Evolutionary conservation across 2,113 vertebrate species (phyloP).

Genomic region (Paramormyrops kingsleyae): DNA sequence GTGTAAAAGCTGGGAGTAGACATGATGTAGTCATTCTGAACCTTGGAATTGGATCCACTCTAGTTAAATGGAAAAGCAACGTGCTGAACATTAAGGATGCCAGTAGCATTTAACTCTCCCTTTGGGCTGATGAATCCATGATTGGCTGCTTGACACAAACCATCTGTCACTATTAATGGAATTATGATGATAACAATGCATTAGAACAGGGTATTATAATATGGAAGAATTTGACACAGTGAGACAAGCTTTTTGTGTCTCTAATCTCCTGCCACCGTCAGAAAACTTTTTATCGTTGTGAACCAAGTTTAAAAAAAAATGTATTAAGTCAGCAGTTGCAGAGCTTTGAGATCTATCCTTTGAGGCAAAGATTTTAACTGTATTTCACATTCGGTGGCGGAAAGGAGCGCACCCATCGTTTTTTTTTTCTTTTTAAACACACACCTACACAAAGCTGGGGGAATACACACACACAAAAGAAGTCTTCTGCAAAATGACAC

Average conservation of each 20-base stretch:
- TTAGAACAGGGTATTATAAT: background rate
- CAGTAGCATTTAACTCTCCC: background rate
- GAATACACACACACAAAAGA: slow-evolving; percentile 27
- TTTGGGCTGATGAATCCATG: background rate
- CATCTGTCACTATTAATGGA: background rate
- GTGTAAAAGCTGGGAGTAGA: background rate
- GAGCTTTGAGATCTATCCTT: background rate
- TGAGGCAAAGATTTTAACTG: slow-evolving; percentile 32
- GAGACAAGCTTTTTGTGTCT: background rate
- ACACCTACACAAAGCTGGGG: slow-evolving; percentile 28
- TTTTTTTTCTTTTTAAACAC: slow-evolving; percentile 18
- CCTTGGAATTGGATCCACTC: background rate
- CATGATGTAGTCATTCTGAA: background rate
- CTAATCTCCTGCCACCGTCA: background rate
- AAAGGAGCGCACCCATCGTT: background rate
- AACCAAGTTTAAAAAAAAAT: background rate
- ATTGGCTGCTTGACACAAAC: background rate
- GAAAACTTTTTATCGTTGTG: background rate
- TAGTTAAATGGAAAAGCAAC: background rate
- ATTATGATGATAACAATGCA: background rate
- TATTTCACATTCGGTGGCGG: slow-evolving; percentile 20
- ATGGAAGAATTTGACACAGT: background rate
- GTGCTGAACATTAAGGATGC: background rate
- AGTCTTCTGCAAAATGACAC: slow-evolving; percentile 25
- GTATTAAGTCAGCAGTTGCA: background rate